A percentile compares a stretch with the other conserved stretches of the same genome.
Conservation (phyloP, 2,888 invertebrate species). For the Adelphocoris suturalis region DNA sequence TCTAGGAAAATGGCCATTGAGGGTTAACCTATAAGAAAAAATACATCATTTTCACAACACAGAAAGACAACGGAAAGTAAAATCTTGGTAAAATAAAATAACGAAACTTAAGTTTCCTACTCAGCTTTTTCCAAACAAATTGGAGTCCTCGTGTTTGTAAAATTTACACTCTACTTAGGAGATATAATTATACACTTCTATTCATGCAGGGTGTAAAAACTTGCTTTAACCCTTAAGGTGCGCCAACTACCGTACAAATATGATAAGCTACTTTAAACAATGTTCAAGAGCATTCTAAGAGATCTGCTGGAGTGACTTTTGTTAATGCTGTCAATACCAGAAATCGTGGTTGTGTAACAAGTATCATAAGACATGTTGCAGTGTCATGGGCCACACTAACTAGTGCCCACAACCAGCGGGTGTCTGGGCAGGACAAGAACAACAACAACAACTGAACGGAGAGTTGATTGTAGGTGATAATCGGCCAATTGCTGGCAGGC, state of each 20-base stretch:
- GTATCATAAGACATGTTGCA: no score
- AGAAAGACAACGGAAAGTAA: background rate
- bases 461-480: no score
- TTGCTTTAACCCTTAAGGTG: background rate
- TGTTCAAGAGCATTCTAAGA: background rate
- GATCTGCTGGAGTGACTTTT: no score
- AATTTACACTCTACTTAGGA: background rate
- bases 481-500: no score
- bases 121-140: background rate
- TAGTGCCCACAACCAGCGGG: no score
- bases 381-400: no score
- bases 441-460: no score
- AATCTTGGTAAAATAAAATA: background rate
- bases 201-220: background rate
- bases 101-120: background rate
- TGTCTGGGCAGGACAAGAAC: no score
- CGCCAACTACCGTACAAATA: background rate
- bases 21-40: background rate
- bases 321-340: no score
- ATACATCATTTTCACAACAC: background rate
- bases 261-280: background rate
- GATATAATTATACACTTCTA: background rate
- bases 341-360: no score
- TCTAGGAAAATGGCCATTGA: background rate
- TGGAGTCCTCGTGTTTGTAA: background rate